phyloP scores from a whole-genome alignment of 2,797 vertebrate genomes.

The Sphaeramia orbicularis region DNA sequence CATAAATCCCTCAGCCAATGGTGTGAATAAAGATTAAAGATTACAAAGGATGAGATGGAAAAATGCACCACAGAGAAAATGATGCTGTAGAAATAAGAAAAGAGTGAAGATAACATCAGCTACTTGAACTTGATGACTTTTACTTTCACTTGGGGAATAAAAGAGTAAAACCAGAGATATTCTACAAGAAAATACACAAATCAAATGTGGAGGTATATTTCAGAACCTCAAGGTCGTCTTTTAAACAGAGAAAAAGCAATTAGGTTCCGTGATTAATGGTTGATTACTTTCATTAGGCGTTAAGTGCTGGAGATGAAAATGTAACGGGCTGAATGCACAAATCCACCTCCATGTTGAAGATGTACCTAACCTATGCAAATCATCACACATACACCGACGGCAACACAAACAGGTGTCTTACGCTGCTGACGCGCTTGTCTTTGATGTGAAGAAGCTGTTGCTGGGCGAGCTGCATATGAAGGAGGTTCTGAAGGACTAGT shows the following conservation, averaged over 20 bases:
- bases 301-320: conserved; percentile 34
- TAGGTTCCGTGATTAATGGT: conserved; percentile 4
- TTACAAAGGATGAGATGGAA: too few relatives aligned
- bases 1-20: too few relatives aligned
- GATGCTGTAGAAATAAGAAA: too few relatives aligned
- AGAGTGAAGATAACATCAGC: too few relatives aligned
- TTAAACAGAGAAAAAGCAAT: conserved; percentile 38
- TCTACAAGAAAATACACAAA: conserved; percentile 51
- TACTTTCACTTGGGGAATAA: conserved; percentile 38
- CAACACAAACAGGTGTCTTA: conserved; percentile 79
- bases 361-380: conserved; percentile 38
- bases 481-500: conserved; percentile 92
- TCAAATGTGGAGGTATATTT: conserved; percentile 15
- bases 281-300: conserved; percentile 34
- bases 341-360: not conserved
- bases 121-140: too few relatives aligned
- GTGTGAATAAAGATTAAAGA: too few relatives aligned
- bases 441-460: conserved; percentile 94
- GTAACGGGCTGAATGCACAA: conserved; percentile 14
- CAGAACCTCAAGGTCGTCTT: conserved; percentile 36
- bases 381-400: not conserved
- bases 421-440: conserved; percentile 89
- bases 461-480: conserved; percentile 91
- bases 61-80: too few relatives aligned
- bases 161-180: conserved; percentile 29